Evolutionary conservation across 1,140 invertebrate genomes (phyloP).

Genomic region (Saxidomus purpurata): DNA sequence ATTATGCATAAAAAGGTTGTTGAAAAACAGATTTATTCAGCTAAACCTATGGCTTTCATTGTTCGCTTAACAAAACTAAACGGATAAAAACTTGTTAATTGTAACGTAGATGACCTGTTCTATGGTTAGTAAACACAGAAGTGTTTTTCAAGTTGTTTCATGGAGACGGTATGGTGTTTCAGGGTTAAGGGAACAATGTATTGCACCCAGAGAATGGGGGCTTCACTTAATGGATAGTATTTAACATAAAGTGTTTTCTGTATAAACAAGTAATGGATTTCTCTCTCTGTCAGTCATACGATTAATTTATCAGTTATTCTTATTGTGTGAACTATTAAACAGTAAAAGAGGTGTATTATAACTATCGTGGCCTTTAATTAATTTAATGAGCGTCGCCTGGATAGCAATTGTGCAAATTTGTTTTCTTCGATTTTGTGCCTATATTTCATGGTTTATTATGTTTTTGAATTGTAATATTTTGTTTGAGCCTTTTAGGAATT

Average conservation of each 20-base stretch:
- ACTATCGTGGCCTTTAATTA: conserved; percentile 48
- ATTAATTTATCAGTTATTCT: conserved; percentile 63
- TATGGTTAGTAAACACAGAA: conserved; percentile 56
- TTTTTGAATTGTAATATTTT: not conserved
- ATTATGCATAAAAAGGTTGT: conserved; percentile 64
- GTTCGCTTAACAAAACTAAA: conserved; percentile 62
- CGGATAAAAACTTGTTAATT: conserved; percentile 69
- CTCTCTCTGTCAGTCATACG: conserved; percentile 35
- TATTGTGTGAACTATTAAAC: conserved; percentile 63
- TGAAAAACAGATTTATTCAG: conserved; percentile 65
- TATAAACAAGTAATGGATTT: conserved; percentile 68
- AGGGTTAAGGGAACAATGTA: conserved; percentile 24
- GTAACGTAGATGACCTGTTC: conserved; percentile 49
- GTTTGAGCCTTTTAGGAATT: conserved; percentile 7
- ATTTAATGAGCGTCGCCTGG: conserved; percentile 17
- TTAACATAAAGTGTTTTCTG: conserved; percentile 58
- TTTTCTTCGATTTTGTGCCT: conserved; percentile 47
- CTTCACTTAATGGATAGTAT: conserved; percentile 55
- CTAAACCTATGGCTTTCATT: conserved; percentile 49
- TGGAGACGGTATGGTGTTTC: conserved; percentile 21
- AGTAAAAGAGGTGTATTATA: conserved; percentile 30
- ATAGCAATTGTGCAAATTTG: conserved; percentile 39
- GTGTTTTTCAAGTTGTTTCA: conserved; percentile 64
- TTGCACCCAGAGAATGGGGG: not conserved
- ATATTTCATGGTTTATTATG: conserved; percentile 25